Percentiles rank a stretch among this genome's conserved stretches.
Conservation (phyloP, 1,140 invertebrate species). For the Bicyclus anynana region DNA sequence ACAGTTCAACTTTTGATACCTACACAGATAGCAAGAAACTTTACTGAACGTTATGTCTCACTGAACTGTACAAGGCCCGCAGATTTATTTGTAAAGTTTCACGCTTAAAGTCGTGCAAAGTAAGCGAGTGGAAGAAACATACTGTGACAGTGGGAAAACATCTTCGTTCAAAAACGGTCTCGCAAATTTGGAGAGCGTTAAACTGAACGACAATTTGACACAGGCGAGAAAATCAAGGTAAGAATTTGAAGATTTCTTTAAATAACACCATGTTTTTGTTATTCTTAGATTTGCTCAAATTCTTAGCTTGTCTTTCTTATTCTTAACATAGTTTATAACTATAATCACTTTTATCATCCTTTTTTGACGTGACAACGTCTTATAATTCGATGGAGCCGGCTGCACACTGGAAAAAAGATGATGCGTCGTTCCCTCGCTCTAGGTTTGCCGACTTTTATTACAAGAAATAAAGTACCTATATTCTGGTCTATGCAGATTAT, state of each 20-base stretch:
- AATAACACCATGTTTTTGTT: too few species aligned
- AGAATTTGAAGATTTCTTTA: not conserved
- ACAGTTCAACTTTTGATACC: not conserved
- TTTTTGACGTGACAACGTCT: too few species aligned
- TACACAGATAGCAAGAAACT: conserved; percentile 1
- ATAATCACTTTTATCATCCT: too few species aligned
- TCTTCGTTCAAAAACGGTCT: not conserved
- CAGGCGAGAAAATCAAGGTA: not conserved
- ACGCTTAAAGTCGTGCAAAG: conserved; percentile 3
- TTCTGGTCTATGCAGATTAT: too few species aligned
- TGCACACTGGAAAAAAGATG: too few species aligned
- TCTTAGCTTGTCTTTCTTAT: too few species aligned
- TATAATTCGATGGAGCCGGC: too few species aligned
- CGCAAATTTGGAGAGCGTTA: not conserved
- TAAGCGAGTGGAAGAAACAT: conserved; percentile 4
- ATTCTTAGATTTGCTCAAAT: too few species aligned
- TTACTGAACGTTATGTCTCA: conserved; percentile 1
- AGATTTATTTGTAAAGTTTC: conserved; percentile 3
- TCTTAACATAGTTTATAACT: too few species aligned
- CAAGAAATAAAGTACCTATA: too few species aligned
- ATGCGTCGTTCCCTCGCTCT: too few species aligned
- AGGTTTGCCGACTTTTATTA: too few species aligned
- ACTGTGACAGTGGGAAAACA: not conserved
- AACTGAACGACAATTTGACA: not conserved
- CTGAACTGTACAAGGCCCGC: conserved; percentile 3